Conservation (phyloP, 2,113 vertebrate genomes). For the Falco punctatus region DNA sequence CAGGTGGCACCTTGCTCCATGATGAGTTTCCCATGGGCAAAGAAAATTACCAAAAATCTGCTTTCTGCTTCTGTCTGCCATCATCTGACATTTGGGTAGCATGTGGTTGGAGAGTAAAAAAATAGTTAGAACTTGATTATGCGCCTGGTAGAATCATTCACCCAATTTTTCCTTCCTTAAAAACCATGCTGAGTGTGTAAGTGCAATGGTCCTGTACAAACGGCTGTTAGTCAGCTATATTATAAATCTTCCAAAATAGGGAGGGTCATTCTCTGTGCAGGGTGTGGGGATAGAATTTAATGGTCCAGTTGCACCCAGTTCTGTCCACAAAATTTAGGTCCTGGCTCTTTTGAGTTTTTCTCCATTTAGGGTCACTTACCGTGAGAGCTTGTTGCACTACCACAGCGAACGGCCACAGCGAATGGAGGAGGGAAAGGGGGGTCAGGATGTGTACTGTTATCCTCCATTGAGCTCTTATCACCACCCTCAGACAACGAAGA, state of each 20-base stretch:
- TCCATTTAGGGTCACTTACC: fast-evolving
- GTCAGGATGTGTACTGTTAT: background rate
- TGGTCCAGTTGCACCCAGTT: background rate
- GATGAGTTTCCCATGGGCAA: background rate
- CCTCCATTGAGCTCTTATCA: background rate
- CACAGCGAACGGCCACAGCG: fast-evolving
- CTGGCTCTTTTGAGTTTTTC: background rate
- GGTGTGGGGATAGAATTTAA: background rate
- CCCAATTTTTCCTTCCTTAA: background rate
- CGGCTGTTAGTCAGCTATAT: background rate
- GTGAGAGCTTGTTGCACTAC: background rate
- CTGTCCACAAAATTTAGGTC: background rate
- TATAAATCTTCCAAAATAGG: background rate
- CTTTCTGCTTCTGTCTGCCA: background rate
- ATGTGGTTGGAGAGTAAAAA: background rate
- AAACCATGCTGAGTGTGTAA: background rate
- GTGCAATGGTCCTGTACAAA: background rate
- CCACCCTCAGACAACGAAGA: background rate
- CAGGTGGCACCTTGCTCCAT: background rate
- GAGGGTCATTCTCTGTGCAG: background rate
- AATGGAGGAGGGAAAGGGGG: background rate
- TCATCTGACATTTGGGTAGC: background rate
- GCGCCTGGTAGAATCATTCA: background rate
- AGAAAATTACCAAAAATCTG: background rate
- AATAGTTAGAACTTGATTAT: background rate